These are phyloP conservation scores for Heterodera filipjevi DNA, from an alignment of 2,888 invertebrate species.

Conservation along the genomic window DNA sequence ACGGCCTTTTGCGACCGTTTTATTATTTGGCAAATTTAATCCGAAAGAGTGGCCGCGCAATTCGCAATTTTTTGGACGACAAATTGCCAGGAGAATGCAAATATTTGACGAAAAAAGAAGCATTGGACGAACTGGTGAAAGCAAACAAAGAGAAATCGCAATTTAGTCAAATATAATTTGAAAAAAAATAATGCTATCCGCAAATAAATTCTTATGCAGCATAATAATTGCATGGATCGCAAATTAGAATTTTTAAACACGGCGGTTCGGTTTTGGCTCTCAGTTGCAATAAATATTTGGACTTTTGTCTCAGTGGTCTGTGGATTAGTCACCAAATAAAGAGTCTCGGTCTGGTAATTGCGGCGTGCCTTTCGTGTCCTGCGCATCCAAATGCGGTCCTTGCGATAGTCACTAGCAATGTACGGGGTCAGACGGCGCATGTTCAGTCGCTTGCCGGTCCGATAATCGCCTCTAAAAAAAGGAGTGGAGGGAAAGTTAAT, in stretches of 20 bases:
- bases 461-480: constrained; percentile 84
- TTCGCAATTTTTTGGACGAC: constrained; percentile 15
- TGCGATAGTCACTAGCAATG: constrained; percentile 96
- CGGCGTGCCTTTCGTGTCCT: constrained; percentile 91
- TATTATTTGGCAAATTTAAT: constrained; percentile 23
- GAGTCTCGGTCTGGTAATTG: constrained; percentile 94
- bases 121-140: constrained; percentile 19
- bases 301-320: too few relatives aligned
- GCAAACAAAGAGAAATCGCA: not conserved
- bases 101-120: constrained; percentile 19
- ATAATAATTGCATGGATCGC: too few relatives aligned
- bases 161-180: not conserved
- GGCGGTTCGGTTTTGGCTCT: too few relatives aligned
- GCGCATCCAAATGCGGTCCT: constrained; percentile 97
- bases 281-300: too few relatives aligned
- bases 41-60: constrained; percentile 14
- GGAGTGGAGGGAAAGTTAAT: too few relatives aligned
- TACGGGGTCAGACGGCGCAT: constrained; percentile 98
- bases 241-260: too few relatives aligned
- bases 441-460: constrained; percentile 93
- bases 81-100: constrained; percentile 24
- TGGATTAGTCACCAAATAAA: too few relatives aligned
- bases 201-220: too few relatives aligned
- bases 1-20: constrained; percentile 25
- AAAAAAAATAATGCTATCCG: too few relatives aligned